These are phyloP conservation scores for Acanthisitta chloris DNA, from an alignment of 2,113 vertebrate species.

Conservation along the genomic window DNA sequence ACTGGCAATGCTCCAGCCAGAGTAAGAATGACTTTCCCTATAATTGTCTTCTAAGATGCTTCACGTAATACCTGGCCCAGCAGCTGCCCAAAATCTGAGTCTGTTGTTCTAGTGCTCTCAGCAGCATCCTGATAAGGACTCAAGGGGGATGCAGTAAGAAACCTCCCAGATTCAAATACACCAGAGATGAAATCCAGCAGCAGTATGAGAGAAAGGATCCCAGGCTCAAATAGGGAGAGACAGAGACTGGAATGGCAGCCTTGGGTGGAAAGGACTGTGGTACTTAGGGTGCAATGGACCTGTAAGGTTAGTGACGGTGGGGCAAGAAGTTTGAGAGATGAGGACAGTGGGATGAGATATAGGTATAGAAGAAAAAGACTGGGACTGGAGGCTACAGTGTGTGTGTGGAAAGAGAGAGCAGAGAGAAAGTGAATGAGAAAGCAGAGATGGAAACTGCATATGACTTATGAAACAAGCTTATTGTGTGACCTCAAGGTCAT, in stretches of 20 bases:
- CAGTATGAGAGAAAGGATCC: neutral
- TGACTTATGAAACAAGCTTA: conserved; percentile 1
- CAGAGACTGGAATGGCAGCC: neutral
- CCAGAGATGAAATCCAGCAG: neutral
- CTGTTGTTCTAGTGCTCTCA: neutral
- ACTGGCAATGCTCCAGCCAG: neutral
- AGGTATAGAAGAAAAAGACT: neutral
- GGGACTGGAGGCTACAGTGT: neutral
- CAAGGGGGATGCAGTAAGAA: neutral
- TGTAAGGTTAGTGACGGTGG: neutral
- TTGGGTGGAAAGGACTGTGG: neutral
- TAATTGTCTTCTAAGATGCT: neutral
- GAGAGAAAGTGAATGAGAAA: neutral
- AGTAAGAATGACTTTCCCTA: neutral
- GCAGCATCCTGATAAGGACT: neutral
- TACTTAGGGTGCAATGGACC: neutral
- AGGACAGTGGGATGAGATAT: neutral
- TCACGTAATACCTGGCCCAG: neutral
- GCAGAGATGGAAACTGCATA: neutral
- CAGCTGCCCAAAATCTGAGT: neutral
- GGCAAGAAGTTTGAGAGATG: neutral
- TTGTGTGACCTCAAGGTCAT: neutral
- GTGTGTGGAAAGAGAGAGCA: neutral
- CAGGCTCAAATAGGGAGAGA: neutral
- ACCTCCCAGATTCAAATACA: neutral